Percentiles rank a stretch among this genome's conserved stretches.
Conservation (phyloP, 2,888 invertebrate species). For the Onchidella celtica region DNA sequence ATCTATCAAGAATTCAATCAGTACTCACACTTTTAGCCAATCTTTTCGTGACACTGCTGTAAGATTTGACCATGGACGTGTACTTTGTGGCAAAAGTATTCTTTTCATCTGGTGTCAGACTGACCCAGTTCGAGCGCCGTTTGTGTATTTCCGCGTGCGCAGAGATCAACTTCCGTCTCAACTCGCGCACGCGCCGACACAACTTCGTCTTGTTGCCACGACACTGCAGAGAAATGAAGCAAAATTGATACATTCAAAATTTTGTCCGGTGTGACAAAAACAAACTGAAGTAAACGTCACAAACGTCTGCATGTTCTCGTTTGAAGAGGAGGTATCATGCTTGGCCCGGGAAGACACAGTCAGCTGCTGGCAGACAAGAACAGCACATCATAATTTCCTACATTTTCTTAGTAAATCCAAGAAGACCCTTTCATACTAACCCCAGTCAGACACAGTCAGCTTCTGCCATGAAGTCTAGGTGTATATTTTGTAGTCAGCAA, state of each 20-base stretch:
- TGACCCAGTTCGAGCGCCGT: conserved; percentile 52
- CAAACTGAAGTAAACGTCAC: too few relatives aligned
- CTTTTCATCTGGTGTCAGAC: conserved; percentile 48
- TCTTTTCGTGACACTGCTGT: conserved; percentile 48
- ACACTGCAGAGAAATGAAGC: conserved; percentile 44
- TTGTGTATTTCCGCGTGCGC: conserved; percentile 52
- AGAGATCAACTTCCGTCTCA: conserved; percentile 46
- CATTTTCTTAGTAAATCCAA: too few relatives aligned
- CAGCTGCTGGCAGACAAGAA: too few relatives aligned
- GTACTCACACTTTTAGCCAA: conserved; percentile 37
- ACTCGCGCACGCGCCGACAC: conserved; percentile 50
- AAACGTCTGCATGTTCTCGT: too few relatives aligned
- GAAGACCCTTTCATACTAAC: too few relatives aligned
- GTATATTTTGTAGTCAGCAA: too few relatives aligned
- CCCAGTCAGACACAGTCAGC: too few relatives aligned
- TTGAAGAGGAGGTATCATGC: too few relatives aligned
- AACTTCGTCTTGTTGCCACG: conserved; percentile 33
- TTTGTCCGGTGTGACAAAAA: too few relatives aligned
- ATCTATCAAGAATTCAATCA: background rate
- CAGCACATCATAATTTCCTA: too few relatives aligned
- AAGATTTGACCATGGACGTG: conserved; percentile 45
- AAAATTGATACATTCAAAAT: background rate
- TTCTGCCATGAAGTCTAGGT: too few relatives aligned
- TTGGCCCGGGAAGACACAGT: too few relatives aligned
- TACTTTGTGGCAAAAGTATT: conserved; percentile 36